Evolutionary conservation across 1,140 invertebrate genomes (phyloP).

Genomic region (Zaprionus taronus): DNA sequence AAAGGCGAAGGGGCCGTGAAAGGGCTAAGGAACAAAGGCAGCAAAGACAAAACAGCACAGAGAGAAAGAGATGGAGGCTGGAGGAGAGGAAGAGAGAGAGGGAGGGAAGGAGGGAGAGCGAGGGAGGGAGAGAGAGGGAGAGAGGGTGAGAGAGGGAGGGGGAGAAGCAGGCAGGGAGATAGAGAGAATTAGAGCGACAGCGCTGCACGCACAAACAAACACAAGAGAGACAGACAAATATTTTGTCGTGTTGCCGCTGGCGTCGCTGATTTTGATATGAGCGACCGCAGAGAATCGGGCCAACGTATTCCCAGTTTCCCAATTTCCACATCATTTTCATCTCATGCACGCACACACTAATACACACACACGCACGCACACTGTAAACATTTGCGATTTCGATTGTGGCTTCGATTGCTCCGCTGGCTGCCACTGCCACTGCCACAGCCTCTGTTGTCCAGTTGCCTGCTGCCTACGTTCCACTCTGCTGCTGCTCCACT

Average conservation of each 20-base stretch:
- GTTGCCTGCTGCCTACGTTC: background rate
- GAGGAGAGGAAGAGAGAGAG: too few relatives aligned
- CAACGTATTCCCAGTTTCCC: constrained; percentile 23
- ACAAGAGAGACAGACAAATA: constrained; percentile 30
- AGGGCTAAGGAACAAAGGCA: background rate
- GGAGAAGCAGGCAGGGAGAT: background rate
- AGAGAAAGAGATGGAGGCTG: background rate
- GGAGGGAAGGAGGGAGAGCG: too few relatives aligned
- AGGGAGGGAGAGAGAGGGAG: too few relatives aligned
- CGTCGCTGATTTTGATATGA: constrained; percentile 30
- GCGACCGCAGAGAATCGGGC: constrained; percentile 19
- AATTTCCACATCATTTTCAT: constrained; percentile 40
- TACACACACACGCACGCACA: background rate
- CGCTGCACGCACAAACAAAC: constrained; percentile 4
- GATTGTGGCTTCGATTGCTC: constrained; percentile 53
- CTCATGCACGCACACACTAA: constrained; percentile 12
- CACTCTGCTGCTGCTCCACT: background rate
- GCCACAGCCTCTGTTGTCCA: too few relatives aligned
- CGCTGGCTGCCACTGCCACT: constrained; percentile 16
- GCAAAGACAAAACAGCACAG: background rate
- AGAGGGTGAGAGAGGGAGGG: too few relatives aligned
- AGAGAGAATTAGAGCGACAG: background rate
- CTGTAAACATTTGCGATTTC: constrained; percentile 48
- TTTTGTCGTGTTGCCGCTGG: constrained; percentile 30
- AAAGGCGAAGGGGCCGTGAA: background rate